Evolutionary conservation across 2,888 invertebrate species (phyloP).

Genomic region (Neuroscelio doddi): DNA sequence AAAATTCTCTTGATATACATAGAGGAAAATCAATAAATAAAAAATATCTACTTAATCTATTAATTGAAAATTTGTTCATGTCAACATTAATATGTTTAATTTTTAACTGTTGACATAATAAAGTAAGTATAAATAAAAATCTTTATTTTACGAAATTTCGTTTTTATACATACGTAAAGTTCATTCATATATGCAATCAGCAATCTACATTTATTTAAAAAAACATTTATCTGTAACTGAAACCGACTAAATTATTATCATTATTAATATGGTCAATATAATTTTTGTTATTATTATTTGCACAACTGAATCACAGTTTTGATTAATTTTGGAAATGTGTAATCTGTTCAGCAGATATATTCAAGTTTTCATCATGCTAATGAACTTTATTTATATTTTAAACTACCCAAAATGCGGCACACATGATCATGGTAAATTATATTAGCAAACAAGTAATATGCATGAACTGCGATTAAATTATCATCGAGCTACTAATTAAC

Average conservation of each 20-base stretch:
- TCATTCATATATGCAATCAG: neutral
- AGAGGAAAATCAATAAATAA: no score
- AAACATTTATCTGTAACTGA: no score
- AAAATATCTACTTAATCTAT: no score
- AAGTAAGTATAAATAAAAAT: no score
- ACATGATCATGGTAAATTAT: constrained; percentile 5
- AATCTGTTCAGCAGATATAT: constrained; percentile 2
- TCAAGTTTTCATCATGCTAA: constrained; percentile 7
- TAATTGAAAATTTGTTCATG: no score
- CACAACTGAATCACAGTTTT: neutral
- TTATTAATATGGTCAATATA: neutral
- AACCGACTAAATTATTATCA: neutral
- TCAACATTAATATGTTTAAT: no score
- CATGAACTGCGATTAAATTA: constrained; percentile 4
- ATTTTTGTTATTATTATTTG: constrained; percentile 1
- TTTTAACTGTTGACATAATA: no score
- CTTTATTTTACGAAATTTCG: no score
- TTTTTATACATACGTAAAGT: neutral
- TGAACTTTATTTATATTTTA: constrained; percentile 8
- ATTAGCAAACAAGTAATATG: constrained; percentile 5
- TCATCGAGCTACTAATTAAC: constrained; percentile 3
- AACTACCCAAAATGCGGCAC: neutral
- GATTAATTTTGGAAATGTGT: constrained; percentile 8
- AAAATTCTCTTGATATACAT: no score
- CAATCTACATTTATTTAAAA: no score